Conservation (phyloP, 1,140 invertebrate species). For the Drosophila simulans region DNA sequence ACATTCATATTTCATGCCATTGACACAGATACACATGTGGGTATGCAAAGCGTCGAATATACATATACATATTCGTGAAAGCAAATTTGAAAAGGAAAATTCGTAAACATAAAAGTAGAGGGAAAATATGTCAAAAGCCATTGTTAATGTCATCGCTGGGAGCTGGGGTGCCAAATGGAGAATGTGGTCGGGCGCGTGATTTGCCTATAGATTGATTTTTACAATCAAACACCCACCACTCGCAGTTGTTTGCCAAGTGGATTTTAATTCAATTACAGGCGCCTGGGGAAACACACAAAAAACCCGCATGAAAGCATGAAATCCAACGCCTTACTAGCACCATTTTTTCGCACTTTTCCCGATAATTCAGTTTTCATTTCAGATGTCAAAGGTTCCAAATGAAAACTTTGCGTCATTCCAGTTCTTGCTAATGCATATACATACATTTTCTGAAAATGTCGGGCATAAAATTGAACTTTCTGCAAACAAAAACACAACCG, state of each 20-base stretch:
- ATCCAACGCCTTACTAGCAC: neutral
- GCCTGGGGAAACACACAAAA: conserved; percentile 2
- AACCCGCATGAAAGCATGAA: neutral
- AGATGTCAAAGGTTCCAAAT: conserved; percentile 39
- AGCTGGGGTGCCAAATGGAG: conserved; percentile 9
- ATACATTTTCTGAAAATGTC: conserved; percentile 15
- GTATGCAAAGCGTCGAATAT: conserved; percentile 42
- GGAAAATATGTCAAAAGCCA: conserved; percentile 78
- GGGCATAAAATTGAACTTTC: conserved; percentile 65
- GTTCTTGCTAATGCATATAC: conserved; percentile 13
- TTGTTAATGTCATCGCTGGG: conserved; percentile 67
- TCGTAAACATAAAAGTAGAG: conserved; percentile 36
- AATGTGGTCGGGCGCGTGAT: conserved; percentile 62
- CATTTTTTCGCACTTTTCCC: conserved; percentile 15
- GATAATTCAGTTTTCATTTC: conserved; percentile 58
- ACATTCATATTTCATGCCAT: conserved; percentile 72
- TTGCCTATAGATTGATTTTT: conserved; percentile 70
- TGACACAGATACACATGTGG: conserved; percentile 73
- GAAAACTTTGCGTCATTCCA: conserved; percentile 40
- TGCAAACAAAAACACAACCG: conserved; percentile 39
- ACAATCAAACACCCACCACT: conserved; percentile 25
- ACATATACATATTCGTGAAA: conserved; percentile 50
- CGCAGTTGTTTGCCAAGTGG: conserved; percentile 47
- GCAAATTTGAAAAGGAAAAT: conserved; percentile 75
- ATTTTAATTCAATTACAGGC: conserved; percentile 65